phyloP scores from a whole-genome alignment of 2,888 invertebrate species.

The Lasioglossum vierecki region DNA sequence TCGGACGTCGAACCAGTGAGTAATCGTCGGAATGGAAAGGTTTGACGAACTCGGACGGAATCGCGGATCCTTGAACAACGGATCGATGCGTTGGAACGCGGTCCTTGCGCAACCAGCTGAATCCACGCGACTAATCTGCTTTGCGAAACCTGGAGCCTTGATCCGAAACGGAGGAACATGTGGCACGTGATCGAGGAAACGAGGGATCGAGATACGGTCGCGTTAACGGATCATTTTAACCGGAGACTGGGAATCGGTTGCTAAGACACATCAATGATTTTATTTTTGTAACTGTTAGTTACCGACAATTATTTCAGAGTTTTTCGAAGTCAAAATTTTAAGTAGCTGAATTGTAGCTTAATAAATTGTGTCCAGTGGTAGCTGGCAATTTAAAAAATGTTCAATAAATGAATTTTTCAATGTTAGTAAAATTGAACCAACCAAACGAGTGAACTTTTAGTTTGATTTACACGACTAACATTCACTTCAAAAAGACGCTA shows the following conservation, averaged over 20 bases:
- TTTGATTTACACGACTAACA: too few relatives aligned
- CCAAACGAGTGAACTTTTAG: too few relatives aligned
- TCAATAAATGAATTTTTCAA: too few relatives aligned
- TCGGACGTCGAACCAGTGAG: background rate
- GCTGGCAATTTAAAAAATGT: too few relatives aligned
- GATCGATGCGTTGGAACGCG: background rate
- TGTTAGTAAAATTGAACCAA: too few relatives aligned
- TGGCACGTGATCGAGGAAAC: background rate
- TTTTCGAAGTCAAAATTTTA: background rate
- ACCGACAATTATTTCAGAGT: background rate
- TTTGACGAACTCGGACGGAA: conserved; percentile 10
- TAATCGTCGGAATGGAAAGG: conserved; percentile 28
- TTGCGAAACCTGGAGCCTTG: conserved; percentile 30
- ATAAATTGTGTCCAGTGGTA: too few relatives aligned
- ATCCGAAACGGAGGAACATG: conserved; percentile 5
- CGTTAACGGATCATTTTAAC: background rate
- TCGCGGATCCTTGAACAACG: conserved; percentile 13
- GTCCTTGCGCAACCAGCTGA: conserved; percentile 14
- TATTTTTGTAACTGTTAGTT: background rate
- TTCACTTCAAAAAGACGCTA: background rate
- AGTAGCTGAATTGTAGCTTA: background rate
- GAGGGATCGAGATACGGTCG: background rate
- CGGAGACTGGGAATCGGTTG: background rate
- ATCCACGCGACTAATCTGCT: conserved; percentile 19
- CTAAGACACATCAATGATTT: background rate